Conservation (phyloP, 64 coral and sea anemone genomes). For the Astreopora myriophthalma region DNA sequence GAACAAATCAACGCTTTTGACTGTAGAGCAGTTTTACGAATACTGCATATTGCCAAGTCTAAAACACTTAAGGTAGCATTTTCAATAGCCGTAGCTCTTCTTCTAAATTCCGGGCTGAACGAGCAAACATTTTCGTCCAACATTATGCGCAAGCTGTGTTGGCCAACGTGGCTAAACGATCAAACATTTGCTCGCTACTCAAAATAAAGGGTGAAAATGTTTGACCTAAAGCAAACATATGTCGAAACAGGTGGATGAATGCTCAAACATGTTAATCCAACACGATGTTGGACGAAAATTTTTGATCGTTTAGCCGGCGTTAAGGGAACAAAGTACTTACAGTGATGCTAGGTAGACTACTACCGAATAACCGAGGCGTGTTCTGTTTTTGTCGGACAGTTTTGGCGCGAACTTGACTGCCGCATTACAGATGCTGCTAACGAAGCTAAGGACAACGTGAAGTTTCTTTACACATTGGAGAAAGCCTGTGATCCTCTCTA, state of each 20-base stretch:
- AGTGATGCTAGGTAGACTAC: too few species aligned
- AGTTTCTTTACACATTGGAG: constrained; percentile 95
- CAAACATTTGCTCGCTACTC: too few species aligned
- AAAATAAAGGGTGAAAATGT: too few species aligned
- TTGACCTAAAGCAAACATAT: too few species aligned
- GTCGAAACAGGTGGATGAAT: too few species aligned
- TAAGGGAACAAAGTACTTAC: too few species aligned
- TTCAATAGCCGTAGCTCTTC: not conserved
- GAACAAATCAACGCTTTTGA: constrained; percentile 84
- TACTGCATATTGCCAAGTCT: constrained; percentile 80
- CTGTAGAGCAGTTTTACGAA: constrained; percentile 71
- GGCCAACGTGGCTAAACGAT: too few species aligned
- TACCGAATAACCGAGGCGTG: not conserved
- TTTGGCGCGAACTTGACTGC: constrained; percentile 91
- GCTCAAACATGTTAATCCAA: too few species aligned
- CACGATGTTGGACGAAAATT: too few species aligned
- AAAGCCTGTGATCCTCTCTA: constrained; percentile 94
- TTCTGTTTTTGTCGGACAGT: constrained; percentile 33
- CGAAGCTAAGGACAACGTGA: constrained; percentile 97
- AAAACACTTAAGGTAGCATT: constrained; percentile 79
- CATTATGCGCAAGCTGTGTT: too few species aligned
- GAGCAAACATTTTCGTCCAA: not conserved
- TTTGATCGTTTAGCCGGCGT: too few species aligned
- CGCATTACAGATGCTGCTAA: constrained; percentile 98
- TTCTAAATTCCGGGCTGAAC: not conserved